Evolutionary conservation across 2,888 invertebrate species (phyloP).

Genomic region (Drosophila koepferae): DNA sequence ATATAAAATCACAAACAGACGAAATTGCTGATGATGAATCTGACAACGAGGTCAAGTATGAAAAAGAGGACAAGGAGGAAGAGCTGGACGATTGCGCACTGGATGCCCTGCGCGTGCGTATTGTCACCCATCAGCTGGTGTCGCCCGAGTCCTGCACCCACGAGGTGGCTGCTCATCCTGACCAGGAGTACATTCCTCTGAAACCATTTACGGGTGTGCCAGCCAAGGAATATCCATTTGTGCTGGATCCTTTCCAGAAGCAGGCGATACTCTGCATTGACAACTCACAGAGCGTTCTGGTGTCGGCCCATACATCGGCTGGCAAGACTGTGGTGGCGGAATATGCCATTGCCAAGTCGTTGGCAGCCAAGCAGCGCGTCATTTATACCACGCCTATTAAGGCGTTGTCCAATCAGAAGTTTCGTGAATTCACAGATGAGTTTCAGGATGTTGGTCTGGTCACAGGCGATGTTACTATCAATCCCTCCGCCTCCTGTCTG

Average conservation of each 20-base stretch:
- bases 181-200: constrained; percentile 90
- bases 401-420: constrained; percentile 99
- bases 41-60: constrained; percentile 4
- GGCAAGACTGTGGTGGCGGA: constrained; percentile 99
- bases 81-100: constrained; percentile 86
- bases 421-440: constrained; percentile 98
- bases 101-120: constrained; percentile 91
- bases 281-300: constrained; percentile 98
- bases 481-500: constrained; percentile 98
- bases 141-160: constrained; percentile 97
- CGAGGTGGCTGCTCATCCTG: constrained; percentile 97
- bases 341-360: constrained; percentile 97
- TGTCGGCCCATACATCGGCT: constrained; percentile 99
- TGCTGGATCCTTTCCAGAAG: constrained; percentile 98
- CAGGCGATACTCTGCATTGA: constrained; percentile 98
- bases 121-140: constrained; percentile 94
- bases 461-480: constrained; percentile 99
- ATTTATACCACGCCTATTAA: constrained; percentile 99
- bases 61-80: constrained; percentile 24
- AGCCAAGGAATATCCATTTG: constrained; percentile 96
- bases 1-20: background rate
- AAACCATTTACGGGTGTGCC: constrained; percentile 88
- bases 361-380: constrained; percentile 97
- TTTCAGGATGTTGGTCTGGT: constrained; percentile 99
- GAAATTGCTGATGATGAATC: constrained; percentile 23